A percentile compares a stretch with the other conserved stretches of the same genome.
Evolutionary conservation across 2,888 invertebrate genomes (phyloP).

Genomic region (Drosophila infuscata): DNA sequence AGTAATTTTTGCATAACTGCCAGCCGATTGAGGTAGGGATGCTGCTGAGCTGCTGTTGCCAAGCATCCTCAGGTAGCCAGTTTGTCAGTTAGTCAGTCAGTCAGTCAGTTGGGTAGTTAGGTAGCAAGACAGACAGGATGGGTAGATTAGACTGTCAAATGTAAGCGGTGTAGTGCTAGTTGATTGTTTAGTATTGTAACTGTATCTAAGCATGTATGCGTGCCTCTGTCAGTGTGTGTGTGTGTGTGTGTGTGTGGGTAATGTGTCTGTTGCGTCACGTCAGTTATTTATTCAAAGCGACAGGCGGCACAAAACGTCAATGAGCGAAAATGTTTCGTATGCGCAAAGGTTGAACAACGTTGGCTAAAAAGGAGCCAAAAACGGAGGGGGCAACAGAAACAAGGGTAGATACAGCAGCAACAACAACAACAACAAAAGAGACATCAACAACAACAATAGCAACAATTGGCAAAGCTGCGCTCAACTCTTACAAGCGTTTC

Average conservation of each 20-base stretch:
- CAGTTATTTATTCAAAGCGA: slow-evolving; percentile 80
- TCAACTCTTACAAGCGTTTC: slow-evolving; percentile 68
- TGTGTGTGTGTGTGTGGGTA: slow-evolving; percentile 47
- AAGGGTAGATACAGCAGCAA: slow-evolving; percentile 40
- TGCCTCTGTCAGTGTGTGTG: slow-evolving; percentile 7
- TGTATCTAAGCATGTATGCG: slow-evolving; percentile 19
- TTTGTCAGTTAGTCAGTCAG: not conserved
- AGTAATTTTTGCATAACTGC: slow-evolving; percentile 70
- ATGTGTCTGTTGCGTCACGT: slow-evolving; percentile 78
- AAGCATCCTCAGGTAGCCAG: slow-evolving; percentile 10
- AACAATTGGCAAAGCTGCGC: slow-evolving; percentile 52
- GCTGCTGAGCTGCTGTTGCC: slow-evolving; percentile 36
- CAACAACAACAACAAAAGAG: slow-evolving; percentile 14
- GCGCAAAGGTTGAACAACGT: slow-evolving; percentile 58
- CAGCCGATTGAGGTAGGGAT: slow-evolving; percentile 23
- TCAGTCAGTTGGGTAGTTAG: slow-evolving; percentile 8
- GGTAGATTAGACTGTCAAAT: slow-evolving; percentile 53
- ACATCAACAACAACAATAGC: slow-evolving; percentile 29
- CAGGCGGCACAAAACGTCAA: slow-evolving; percentile 83
- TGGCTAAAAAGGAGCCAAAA: slow-evolving; percentile 22
- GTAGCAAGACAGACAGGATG: slow-evolving; percentile 36
- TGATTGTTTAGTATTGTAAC: slow-evolving; percentile 67
- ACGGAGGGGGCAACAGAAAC: slow-evolving; percentile 29
- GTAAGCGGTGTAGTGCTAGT: slow-evolving; percentile 46
- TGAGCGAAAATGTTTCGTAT: slow-evolving; percentile 69